Base-by-base conservation (phyloP, 2,888 invertebrate species). In the Catocala fraxini region DNA sequence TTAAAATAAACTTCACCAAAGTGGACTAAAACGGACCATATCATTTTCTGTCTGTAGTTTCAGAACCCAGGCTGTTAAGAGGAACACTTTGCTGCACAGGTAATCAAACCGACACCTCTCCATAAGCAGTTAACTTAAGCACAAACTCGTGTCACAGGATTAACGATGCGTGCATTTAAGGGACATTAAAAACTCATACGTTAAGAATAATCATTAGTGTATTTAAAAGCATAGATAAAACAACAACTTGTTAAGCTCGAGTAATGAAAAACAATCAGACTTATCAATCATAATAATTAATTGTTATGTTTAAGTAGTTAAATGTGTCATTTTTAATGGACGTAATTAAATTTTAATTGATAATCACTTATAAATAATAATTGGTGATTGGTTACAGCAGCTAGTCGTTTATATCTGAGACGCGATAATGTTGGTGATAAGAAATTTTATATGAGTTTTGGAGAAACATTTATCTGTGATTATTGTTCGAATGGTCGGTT, bases 271-370 rank as follows among this genome's bases (percentile, higher is more conserved):
- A 7, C 42, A 57, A 59, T 52, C 48, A 13, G 15, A 7, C 51
- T 72, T 70, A 72, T 75, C 70, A 65, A 65, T 72, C 73, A 75
- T 58, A 41, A 54, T 70, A 60, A 62, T 62, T 57, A 70, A 70
- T 62, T 45, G 15, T 56, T 47, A 56, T 72, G 57, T 68, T 70
- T 65, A 49, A 34, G 15, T 65, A 66, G 51, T 66, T 64, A 68
- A 45, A 7, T 51, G 51, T 25, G 46, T 48, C 53, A 25, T 49
- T 42, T 42, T 56, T 46, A 65, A 63, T 70, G 46, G 48, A 58
- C 43, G 42, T 53, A 13, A 56, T 62, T 47, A 55, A 25, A 55
- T n/a, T 49, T 51, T 68, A 68, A 70, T 65, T 72, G 60, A 61
- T 72, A 59, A 75, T 62, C 47, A 64, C 45, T 56, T 71, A 39